These are phyloP conservation scores for Drosophila sechellia DNA, from an alignment of 1,140 invertebrate genomes.

Conservation along the genomic window DNA sequence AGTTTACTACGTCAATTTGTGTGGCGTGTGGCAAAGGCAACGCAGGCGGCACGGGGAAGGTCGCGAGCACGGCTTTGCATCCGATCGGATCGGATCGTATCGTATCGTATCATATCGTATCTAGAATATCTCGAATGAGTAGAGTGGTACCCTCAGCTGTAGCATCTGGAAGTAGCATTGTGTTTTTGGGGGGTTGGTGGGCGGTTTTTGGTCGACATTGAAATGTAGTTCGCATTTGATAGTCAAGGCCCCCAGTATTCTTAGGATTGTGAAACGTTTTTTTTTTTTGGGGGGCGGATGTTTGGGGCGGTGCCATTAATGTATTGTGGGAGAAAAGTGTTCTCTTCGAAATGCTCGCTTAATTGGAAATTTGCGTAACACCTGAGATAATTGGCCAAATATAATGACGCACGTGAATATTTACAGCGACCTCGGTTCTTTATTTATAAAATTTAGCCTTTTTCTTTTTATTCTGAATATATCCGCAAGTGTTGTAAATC, in stretches of 20 bases:
- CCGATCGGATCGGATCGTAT: no score
- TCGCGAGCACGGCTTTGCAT: slow-evolving; percentile 22
- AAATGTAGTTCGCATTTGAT: slow-evolving; percentile 25
- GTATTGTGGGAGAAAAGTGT: not conserved
- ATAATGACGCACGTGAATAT: not conserved
- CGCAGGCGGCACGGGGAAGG: slow-evolving; percentile 16
- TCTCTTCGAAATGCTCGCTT: not conserved
- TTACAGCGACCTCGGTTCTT: not conserved
- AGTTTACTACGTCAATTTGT: slow-evolving; percentile 52
- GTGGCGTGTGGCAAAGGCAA: slow-evolving; percentile 34
- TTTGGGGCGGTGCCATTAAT: slow-evolving; percentile 25
- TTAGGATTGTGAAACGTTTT: slow-evolving; percentile 2
- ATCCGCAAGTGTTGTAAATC: not conserved
- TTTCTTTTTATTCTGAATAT: not conserved
- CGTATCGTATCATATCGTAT: not conserved
- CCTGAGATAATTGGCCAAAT: not conserved
- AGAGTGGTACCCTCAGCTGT: slow-evolving; percentile 1
- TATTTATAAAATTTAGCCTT: not conserved
- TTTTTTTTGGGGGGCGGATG: not conserved
- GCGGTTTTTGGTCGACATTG: slow-evolving; percentile 4
- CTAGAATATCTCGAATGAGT: slow-evolving; percentile 16
- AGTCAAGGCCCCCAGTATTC: slow-evolving; percentile 13
- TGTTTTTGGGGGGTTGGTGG: not conserved
- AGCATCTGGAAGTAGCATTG: slow-evolving; percentile 18
- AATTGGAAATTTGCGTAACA: slow-evolving; percentile 1